These are phyloP conservation scores for Champsocephalus gunnari DNA, from an alignment of 2,797 vertebrate species.

Conservation along the genomic window DNA sequence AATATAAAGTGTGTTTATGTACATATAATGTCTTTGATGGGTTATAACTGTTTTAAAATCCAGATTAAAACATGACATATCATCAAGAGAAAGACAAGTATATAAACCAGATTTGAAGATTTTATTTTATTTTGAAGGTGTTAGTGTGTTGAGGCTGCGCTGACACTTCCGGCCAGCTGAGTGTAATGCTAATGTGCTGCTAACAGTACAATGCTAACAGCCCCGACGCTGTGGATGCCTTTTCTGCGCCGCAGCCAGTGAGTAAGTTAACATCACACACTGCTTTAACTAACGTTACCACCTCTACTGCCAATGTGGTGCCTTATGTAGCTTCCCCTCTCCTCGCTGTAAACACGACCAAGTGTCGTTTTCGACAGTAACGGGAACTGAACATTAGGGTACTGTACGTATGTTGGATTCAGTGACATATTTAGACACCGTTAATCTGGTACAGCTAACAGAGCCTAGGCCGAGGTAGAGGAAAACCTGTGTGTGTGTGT, in stretches of 20 bases:
- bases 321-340: neutral
- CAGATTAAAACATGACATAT: neutral
- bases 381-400: neutral
- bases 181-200: constrained; percentile 18
- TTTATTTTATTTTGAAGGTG: constrained; percentile 44
- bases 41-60: neutral
- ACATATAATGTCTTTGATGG: neutral
- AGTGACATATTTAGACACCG: neutral
- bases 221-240: neutral
- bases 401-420: neutral
- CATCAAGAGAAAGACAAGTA: neutral
- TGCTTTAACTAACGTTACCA: neutral
- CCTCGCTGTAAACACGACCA: constrained; percentile 23
- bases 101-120: no score
- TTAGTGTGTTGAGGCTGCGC: neutral
- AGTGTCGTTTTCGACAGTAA: neutral
- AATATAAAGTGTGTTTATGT: neutral
- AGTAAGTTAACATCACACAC: constrained; percentile 24
- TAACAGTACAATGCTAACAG: constrained; percentile 31
- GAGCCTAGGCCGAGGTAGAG: constrained; percentile 43
- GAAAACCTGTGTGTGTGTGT: neutral
- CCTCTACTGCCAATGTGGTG: neutral
- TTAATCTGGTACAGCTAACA: neutral
- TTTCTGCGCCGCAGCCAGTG: constrained; percentile 17
- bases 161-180: constrained; percentile 27